Evolutionary conservation across 2,113 vertebrate species (phyloP).

Genomic region (Apistogramma diplotaenia): DNA sequence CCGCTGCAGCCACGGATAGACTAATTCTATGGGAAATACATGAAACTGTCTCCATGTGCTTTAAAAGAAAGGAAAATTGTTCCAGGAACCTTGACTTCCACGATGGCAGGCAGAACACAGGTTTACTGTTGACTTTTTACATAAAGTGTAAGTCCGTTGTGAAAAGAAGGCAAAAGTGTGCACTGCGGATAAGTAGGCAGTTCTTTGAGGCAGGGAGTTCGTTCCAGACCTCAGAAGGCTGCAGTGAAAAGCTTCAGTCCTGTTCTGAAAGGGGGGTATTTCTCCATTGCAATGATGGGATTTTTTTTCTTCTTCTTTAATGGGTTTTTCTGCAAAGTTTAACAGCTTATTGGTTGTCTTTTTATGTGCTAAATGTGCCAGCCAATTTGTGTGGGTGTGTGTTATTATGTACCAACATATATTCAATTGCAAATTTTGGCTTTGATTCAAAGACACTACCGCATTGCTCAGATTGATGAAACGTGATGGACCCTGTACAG

Average conservation of each 20-base stretch:
- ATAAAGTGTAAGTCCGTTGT: background rate
- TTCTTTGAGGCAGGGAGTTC: background rate
- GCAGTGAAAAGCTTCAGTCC: accelerated
- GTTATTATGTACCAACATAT: background rate
- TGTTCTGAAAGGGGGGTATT: too few species aligned
- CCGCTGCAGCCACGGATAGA: too few species aligned
- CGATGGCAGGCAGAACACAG: background rate
- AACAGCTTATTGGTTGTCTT: background rate
- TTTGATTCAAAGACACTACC: constrained; percentile 8
- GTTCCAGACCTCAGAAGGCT: background rate
- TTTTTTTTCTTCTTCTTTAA: background rate
- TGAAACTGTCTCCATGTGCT: too few species aligned
- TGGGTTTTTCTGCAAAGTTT: background rate
- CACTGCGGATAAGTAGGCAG: background rate
- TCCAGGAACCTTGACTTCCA: background rate
- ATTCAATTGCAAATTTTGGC: background rate
- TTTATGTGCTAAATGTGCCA: background rate
- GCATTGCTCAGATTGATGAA: constrained; percentile 18
- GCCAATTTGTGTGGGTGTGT: background rate
- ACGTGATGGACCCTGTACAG: constrained; percentile 7
- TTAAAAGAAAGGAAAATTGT: background rate
- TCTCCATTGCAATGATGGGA: background rate
- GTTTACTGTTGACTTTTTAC: background rate
- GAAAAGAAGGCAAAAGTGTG: background rate
- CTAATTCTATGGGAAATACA: too few species aligned